Base-by-base conservation (phyloP, 2,888 invertebrate genomes). In the Metellina segmentata region DNA sequence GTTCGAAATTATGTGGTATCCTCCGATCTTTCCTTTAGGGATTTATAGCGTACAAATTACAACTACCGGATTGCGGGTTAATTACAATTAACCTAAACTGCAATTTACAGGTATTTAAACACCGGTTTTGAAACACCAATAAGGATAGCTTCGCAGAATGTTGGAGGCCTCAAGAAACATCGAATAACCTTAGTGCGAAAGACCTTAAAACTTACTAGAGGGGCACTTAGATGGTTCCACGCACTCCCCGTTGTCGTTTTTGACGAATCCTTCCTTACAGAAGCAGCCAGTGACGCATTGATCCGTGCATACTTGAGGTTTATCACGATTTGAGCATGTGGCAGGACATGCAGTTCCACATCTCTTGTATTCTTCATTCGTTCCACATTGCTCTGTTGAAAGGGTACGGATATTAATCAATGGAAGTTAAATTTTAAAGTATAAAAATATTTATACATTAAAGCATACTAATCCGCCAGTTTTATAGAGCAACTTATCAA, bases 261-360 rank as follows among this genome's bases (percentile, higher is more conserved):
- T 48, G 49, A 81, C 49, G 20, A 70, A 70, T 7, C 89, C 82
- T 9, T 61, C 34, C 11, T 51, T 69, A 71, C 89, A 89, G 20
- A 82, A 82, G 34, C 89, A 89, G 0, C 89, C 89, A 13, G 49
- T 8, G 11, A 70, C 70, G 19, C 89, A 89, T n/a, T 70, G 75
- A 8, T 70, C 19, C 7, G 69, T 61, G 51, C 85, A 85, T 7
- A 34, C 11, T 48, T 9, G 16, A 7, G 11, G n/a, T 11, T 20
- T 48, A 8, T n/a, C 20, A 8, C 48, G 48, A 48, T 75, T 78
- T 16, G 61, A 61, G 61, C 61, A 61, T 0, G 61, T 61, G 13
- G 11, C 61, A 4, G 61, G 6, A 9, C 75, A 75, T 8, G 48
- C 75, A 48, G 34, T 13, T 2, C 20, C 48, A 6, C 75, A 75